These are phyloP conservation scores for Brachyistius frenatus DNA, from an alignment of 2,113 vertebrate genomes.

Conservation along the genomic window DNA sequence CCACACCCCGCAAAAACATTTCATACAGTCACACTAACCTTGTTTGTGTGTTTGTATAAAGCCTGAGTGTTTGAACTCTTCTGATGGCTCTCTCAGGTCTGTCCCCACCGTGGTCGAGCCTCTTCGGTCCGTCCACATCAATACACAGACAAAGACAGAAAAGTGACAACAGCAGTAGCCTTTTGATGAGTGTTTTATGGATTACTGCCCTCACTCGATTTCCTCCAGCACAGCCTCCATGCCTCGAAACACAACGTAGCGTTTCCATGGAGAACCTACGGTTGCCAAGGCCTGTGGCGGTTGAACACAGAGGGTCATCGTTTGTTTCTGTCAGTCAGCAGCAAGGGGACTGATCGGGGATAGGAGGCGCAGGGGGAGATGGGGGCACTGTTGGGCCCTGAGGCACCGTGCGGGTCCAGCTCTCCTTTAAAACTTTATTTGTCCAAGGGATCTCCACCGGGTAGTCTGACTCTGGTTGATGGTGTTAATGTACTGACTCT, in stretches of 20 bases:
- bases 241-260: constrained; percentile 46
- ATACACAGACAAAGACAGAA: constrained; percentile 14
- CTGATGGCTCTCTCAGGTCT: constrained; percentile 54
- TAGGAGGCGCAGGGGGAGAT: constrained; percentile 11
- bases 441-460: constrained; percentile 59
- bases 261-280: constrained; percentile 81
- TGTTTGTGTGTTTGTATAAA: constrained; percentile 10
- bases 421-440: constrained; percentile 71
- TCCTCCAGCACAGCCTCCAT: constrained; percentile 54
- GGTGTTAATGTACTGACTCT: constrained; percentile 70
- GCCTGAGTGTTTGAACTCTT: constrained; percentile 1
- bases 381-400: constrained; percentile 17
- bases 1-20: constrained; percentile 27
- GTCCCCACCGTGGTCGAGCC: constrained; percentile 21
- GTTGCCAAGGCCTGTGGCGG: constrained; percentile 75
- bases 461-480: constrained; percentile 33
- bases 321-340: constrained; percentile 76
- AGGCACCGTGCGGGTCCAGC: constrained; percentile 33
- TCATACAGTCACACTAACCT: not conserved
- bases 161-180: constrained; percentile 50
- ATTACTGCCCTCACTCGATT: constrained; percentile 46
- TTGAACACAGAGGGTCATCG: constrained; percentile 71
- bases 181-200: constrained; percentile 61
- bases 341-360: constrained; percentile 38
- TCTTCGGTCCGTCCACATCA: constrained; percentile 18